Percentiles rank a stretch among this genome's conserved stretches.
Evolutionary conservation across 2,113 vertebrate genomes (phyloP).

Genomic region (Mesitornis unicolor): DNA sequence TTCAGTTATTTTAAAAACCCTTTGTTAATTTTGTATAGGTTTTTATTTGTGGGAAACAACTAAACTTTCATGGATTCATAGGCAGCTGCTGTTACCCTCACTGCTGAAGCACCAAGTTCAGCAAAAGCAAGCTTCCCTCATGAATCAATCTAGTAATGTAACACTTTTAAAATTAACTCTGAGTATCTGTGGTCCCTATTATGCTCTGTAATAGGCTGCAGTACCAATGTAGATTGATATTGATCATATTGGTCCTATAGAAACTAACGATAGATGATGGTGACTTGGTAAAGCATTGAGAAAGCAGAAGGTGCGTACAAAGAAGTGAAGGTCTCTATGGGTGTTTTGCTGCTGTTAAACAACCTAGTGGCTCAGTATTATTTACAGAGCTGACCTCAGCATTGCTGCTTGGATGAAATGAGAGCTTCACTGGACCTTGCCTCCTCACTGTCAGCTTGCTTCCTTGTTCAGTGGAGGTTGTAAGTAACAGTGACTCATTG

Average conservation of each 20-base stretch:
- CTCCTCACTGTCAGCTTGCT: background rate
- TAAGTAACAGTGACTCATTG: background rate
- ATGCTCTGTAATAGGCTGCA: background rate
- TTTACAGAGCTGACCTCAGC: background rate
- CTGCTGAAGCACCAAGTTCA: background rate
- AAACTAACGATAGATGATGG: background rate
- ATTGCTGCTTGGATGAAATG: background rate
- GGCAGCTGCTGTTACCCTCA: rapidly evolving
- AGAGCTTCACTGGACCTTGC: background rate
- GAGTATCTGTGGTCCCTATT: background rate
- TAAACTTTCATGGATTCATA: background rate
- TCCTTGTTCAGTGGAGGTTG: background rate
- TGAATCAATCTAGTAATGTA: background rate
- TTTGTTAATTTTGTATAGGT: background rate
- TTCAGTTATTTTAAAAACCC: background rate
- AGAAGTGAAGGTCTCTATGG: background rate
- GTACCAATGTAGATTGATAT: background rate
- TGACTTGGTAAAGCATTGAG: background rate
- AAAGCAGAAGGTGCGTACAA: background rate
- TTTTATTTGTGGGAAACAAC: background rate
- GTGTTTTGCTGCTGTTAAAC: background rate
- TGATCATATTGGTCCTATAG: background rate
- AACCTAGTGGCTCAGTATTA: background rate
- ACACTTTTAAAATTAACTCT: background rate
- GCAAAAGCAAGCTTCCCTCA: background rate